A percentile compares a stretch with the other conserved stretches of the same genome.
These are phyloP conservation scores for Trachemys scripta DNA, from an alignment of 2,113 vertebrate species.

Conservation along the genomic window DNA sequence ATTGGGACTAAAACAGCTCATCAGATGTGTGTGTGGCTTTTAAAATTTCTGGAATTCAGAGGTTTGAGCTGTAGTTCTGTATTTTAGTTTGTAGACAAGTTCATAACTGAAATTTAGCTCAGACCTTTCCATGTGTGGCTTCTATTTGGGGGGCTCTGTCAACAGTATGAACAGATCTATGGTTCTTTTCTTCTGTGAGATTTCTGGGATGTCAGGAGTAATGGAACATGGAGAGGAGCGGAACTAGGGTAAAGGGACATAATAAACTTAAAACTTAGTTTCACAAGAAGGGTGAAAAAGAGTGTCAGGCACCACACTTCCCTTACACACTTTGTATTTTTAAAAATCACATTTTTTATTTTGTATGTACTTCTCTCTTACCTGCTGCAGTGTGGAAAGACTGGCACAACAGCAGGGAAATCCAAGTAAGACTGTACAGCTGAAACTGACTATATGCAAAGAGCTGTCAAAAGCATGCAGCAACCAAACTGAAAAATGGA, in stretches of 20 bases:
- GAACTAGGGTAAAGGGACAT: slow-evolving; percentile 13
- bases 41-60: neutral
- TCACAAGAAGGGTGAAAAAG: neutral
- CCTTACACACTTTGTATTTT: neutral
- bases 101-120: neutral
- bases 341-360: neutral
- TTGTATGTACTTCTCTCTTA: neutral
- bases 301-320: neutral
- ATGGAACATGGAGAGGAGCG: slow-evolving; percentile 56
- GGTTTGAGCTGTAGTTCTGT: neutral
- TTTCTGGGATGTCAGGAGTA: neutral
- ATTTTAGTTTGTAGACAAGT: neutral
- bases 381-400: neutral
- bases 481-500: neutral
- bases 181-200: neutral
- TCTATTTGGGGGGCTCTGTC: neutral
- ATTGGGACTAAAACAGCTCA: neutral
- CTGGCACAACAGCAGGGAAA: neutral
- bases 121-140: slow-evolving; percentile 7
- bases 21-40: neutral
- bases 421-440: neutral
- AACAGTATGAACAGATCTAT: slow-evolving; percentile 46
- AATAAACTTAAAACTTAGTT: neutral
- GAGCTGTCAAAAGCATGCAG: neutral
- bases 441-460: neutral